These are phyloP conservation scores for Pampusana beccarii DNA, from an alignment of 2,113 vertebrate genomes.

Conservation along the genomic window DNA sequence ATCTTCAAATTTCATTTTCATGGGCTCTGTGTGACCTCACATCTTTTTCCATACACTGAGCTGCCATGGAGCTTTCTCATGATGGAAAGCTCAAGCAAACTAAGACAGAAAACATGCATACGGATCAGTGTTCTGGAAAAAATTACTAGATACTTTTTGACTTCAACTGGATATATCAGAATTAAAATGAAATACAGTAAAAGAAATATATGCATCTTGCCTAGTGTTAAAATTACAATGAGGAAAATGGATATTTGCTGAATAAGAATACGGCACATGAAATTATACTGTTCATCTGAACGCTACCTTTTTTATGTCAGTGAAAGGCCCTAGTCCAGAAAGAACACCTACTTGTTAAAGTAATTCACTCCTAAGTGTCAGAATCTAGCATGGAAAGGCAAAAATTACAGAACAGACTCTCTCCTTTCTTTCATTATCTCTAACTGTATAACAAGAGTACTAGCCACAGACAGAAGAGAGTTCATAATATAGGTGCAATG, in stretches of 20 bases:
- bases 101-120: not conserved
- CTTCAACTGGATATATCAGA: not conserved
- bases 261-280: not conserved
- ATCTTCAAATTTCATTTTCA: constrained; percentile 10
- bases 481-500: rapidly evolving
- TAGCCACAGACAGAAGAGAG: not conserved
- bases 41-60: constrained; percentile 16
- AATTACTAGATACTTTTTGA: not conserved
- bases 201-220: not conserved
- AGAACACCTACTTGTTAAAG: not conserved
- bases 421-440: not conserved
- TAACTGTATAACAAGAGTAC: not conserved
- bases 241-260: not conserved
- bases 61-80: not conserved
- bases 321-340: not conserved
- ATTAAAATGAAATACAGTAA: not conserved
- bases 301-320: not conserved
- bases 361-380: not conserved
- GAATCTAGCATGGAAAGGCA: not conserved
- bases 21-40: constrained; percentile 1
- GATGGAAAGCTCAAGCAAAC: not conserved
- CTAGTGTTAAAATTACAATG: not conserved
- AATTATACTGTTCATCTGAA: not conserved
- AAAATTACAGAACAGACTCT: not conserved
- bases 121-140: constrained; percentile 14